phyloP scores from a whole-genome alignment of 2,113 vertebrate genomes.

The Ondatra zibethicus region DNA sequence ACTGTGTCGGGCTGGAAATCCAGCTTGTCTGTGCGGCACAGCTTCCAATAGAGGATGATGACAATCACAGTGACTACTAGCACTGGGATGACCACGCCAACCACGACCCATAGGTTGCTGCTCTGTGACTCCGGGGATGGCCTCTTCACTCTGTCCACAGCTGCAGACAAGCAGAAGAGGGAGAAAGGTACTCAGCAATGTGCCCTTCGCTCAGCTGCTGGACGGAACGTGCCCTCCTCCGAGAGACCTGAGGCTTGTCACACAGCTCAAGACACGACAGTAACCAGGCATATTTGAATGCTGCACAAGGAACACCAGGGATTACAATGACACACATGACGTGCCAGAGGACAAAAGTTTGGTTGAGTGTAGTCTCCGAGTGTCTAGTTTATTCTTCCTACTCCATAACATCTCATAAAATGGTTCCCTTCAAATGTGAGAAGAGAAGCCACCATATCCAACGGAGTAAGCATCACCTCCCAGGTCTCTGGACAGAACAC shows the following conservation, averaged over 20 bases:
- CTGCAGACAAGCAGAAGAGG: conserved; percentile 78
- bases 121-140: conserved; percentile 90
- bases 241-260: not conserved
- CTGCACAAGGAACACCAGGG: not conserved
- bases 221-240: not conserved
- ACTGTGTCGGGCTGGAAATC: conserved; percentile 98
- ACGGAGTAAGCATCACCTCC: not conserved
- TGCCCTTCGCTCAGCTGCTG: accelerated
- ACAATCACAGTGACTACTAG: conserved; percentile 94
- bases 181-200: not conserved
- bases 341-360: not conserved
- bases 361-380: not conserved
- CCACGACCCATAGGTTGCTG: conserved; percentile 95
- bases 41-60: conserved; percentile 97
- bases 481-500: not conserved
- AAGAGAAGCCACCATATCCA: not conserved
- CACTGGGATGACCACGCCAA: conserved; percentile 95
- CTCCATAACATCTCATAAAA: not conserved
- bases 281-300: accelerated
- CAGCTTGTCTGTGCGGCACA: conserved; percentile 97
- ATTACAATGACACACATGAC: accelerated
- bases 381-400: not conserved
- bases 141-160: conserved; percentile 91
- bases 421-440: not conserved
- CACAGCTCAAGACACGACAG: not conserved